Conservation (phyloP, 1,140 invertebrate genomes). For the Lordiphosa stackelbergi region DNA sequence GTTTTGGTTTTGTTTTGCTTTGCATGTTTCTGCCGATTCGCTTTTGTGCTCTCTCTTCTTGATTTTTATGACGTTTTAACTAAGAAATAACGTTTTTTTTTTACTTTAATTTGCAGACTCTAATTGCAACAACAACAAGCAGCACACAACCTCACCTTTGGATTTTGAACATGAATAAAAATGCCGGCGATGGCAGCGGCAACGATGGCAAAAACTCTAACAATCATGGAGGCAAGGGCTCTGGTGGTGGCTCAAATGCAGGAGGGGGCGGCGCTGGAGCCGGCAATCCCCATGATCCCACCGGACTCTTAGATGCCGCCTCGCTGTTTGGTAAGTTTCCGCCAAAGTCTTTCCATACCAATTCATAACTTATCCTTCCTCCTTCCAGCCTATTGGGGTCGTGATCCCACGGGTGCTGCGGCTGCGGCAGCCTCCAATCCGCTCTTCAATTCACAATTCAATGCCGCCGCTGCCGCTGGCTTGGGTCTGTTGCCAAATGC, state of each 20-base stretch:
- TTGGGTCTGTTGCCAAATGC: conserved; percentile 76
- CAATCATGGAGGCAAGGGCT: conserved; percentile 47
- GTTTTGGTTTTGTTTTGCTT: conserved; percentile 74
- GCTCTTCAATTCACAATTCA: conserved; percentile 75
- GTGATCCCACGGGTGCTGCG: conserved; percentile 79
- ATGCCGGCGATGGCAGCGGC: conserved; percentile 73
- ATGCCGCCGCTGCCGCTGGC: conserved; percentile 78
- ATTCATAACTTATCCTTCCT: neutral
- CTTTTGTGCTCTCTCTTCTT: conserved; percentile 45
- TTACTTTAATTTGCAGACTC: conserved; percentile 30
- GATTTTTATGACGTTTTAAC: too few species aligned
- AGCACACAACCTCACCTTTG: conserved; percentile 16
- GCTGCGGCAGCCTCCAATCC: conserved; percentile 76
- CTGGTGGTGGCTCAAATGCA: conserved; percentile 41
- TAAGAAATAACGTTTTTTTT: neutral
- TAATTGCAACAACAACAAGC: conserved; percentile 32
- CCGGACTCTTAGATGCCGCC: conserved; percentile 82
- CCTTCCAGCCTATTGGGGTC: conserved; percentile 84
- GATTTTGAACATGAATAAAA: conserved; percentile 76
- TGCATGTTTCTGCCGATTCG: conserved; percentile 55
- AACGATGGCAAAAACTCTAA: conserved; percentile 70
- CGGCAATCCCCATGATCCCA: conserved; percentile 74
- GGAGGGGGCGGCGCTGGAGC: conserved; percentile 53
- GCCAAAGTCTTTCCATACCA: too few species aligned
- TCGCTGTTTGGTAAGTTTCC: conserved; percentile 80